Base-by-base conservation (phyloP, 1,140 invertebrate genomes). In the Diorhabda carinulata region DNA sequence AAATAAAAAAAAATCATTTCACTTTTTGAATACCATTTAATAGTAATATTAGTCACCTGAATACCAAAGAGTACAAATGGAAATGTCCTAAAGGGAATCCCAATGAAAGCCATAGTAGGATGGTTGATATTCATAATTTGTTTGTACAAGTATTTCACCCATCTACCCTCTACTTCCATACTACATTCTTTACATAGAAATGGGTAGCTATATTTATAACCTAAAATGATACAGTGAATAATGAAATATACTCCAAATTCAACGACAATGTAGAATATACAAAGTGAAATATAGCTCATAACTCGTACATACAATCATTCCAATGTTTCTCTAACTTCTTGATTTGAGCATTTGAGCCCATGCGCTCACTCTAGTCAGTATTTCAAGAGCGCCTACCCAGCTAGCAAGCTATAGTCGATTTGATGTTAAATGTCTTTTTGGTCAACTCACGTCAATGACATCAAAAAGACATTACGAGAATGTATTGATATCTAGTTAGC, bases 101-200 rank as follows among this genome's bases (percentile, higher is more conserved):
- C 92, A 47, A 94, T 83, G 66, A 95, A 88, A 61, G 83, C 86
- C 86, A 95, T 87, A 5, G 84, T 86, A 0, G 91, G 90, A 76
- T 88, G 86, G 63, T 88, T 79, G 0, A 89, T 86, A 77, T 93
- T 90, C 4, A 94, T 85, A 2, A 92, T 78, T 70, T 94, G 90
- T 73, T 90, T 88, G 78, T 92, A 92, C 3, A 95, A 82, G 0
- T 91, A 89, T 42, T 84, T 82, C 3, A 95, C 83, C 68, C 85
- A 86, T 43, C 74, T 72, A 74, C 89, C 87, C 40, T 87, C 85
- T 0, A 88, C 82, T 6, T 78, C 80, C 3, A 93, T 77, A 2
- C 84, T 84, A 73, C 87, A 88, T 5, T 81, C 85, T 8, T 82
- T 72, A 47, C 86, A 81, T 5, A 94, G 78, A 81, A 93, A 93